Evolutionary conservation across 2,888 invertebrate genomes (phyloP), one percentile per base, ranked within the genome.

Genomic region (Caenorhabditis japonica): DNA sequence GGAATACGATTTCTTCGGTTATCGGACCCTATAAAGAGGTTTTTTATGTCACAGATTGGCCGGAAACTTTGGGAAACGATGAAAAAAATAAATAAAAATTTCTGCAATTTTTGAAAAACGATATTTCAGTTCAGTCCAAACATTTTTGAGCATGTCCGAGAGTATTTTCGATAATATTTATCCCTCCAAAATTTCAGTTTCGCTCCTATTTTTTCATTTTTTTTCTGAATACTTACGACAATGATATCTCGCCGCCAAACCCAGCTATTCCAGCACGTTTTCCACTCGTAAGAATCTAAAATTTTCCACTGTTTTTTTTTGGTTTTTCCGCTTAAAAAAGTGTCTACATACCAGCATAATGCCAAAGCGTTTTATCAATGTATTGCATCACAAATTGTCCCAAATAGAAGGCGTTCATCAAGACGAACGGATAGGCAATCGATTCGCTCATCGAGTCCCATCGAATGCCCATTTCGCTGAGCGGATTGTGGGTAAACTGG

Each of bases 1-100:
- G 84, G 62, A 87, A 86, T 4, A 78, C 82, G 10, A 86, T 75
- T 61, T 86, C 86, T 58, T 86, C 86, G 13, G 82, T 82, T 23
- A 87, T 61, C 12, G 86, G 86, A 10, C 84, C 85, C 82, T 84
- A 81, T 51, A 69, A 59, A 34, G 23, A 30, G 10, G 7, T 39
- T 21, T 47, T 52, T 47, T 58, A 15, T n/a, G n/a, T n/a, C n/a
- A n/a, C n/a, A n/a, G n/a, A n/a, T n/a, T n/a, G n/a, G n/a, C n/a
- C 13, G 13, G 15, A 47, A 30, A 46, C 30, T 21, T 25, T 25
- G 15, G 34, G 19, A 15, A n/a, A 46, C n/a, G n/a, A n/a, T n/a
- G n/a, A n/a, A n/a, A n/a, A n/a, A n/a, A 15, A 43, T 43, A 17
- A 33, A 27, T 33, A 5, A 15, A 13, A 30, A 47, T 47, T 47